phyloP scores from a whole-genome alignment of 2,113 vertebrate species.

The Calidris pygmaea region DNA sequence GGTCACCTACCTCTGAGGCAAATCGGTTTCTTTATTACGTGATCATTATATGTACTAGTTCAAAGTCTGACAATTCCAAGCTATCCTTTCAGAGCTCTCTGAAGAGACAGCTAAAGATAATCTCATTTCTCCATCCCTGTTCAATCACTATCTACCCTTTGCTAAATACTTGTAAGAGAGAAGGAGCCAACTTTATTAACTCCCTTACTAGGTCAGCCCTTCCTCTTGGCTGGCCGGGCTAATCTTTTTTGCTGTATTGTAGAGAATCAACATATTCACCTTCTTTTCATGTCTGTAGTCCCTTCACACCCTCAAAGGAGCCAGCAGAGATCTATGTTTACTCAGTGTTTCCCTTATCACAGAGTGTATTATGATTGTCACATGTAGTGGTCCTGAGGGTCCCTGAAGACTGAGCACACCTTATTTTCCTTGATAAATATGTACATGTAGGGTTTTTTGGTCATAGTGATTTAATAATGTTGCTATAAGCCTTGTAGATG shows the following conservation, averaged over 20 bases:
- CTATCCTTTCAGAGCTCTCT: not conserved
- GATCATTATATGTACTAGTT: not conserved
- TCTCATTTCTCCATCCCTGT: not conserved
- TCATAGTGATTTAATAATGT: not conserved
- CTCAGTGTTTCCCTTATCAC: not conserved
- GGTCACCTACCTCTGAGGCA: not conserved
- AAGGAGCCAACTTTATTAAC: not conserved
- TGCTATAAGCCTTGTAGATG: not conserved
- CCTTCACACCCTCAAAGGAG: not conserved
- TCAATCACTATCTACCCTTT: not conserved
- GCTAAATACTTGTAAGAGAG: slow-evolving; percentile 19
- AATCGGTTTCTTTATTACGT: not conserved
- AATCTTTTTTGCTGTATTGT: not conserved
- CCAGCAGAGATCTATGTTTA: not conserved
- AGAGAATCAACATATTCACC: not conserved
- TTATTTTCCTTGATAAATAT: not conserved
- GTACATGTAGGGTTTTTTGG: not conserved
- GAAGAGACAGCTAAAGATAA: slow-evolving; percentile 1
- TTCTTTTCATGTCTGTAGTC: not conserved
- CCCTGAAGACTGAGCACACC: not conserved
- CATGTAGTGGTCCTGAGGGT: not conserved
- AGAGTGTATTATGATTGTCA: not conserved
- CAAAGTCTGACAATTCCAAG: not conserved
- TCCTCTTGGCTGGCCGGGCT: not conserved
- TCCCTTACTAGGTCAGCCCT: not conserved